Base-by-base conservation (phyloP, 2,888 invertebrate genomes). In the Drepanosiphum platanoidis region DNA sequence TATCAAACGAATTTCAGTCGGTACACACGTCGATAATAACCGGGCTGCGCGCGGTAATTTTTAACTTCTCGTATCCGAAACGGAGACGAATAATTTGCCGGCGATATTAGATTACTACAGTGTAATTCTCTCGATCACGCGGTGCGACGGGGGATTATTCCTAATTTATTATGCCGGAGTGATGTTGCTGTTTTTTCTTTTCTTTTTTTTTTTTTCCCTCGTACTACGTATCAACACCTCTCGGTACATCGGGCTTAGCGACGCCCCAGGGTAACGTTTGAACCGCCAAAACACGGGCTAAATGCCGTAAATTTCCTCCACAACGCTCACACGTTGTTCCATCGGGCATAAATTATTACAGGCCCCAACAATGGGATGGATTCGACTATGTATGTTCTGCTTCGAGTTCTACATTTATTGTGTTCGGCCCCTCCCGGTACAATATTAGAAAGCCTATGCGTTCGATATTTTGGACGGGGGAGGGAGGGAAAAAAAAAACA, bases 261-360 rank as follows among this genome's bases (percentile, higher is more conserved):
- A 84, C 77, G 84, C 84, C 75, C 84, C 64, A 30, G 84, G 84
- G 84, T 75, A 84, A 84, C 84, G 84, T 84, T 77, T n/a, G 75
- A 84, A 77, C 75, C 52, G 84, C 77, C 84, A 84, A 84, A 84
- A 84, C 75, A 77, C 58, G 66, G 58, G n/a, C 77, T 75, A 77
- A 84, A 84, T 58, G 84, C 77, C 84, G 84, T 84, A 84, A 84
- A 84, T 84, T 77, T 84, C 46, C 64, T n/a, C 74, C 30, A 52
- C 66, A 74, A 83, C 74, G 64, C 83, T 66, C 18, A 18, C 52
- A 39, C 84, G 77, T 77, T n/a, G n/a, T n/a, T 52, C 68, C 27
- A 13, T 39, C 84, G 39, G 52, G 70, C 84, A 83, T 77, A 77
- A 77, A 84, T 84, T 84, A 84, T 84, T 77, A 58, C 77, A 30